Evolutionary conservation across 2,797 vertebrate species (phyloP).

Genomic region (Lates japonicus): DNA sequence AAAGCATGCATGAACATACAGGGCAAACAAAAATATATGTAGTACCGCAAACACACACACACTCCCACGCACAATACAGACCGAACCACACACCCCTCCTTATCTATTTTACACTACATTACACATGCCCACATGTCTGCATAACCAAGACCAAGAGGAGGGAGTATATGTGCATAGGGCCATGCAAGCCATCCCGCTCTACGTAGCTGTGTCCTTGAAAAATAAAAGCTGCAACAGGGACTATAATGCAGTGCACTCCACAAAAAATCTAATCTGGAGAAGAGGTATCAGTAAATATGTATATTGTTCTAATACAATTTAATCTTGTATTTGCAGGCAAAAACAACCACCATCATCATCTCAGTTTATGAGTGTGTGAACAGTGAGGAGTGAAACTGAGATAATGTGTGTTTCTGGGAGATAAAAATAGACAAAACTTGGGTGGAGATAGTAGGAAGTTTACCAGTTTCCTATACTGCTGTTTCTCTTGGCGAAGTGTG

Average conservation of each 20-base stretch:
- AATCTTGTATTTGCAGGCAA: constrained; percentile 2
- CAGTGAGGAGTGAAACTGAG: background rate
- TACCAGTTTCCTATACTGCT: constrained; percentile 79
- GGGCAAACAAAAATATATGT: constrained; percentile 28
- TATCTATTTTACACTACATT: constrained; percentile 53
- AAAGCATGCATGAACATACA: constrained; percentile 49
- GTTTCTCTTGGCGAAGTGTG: constrained; percentile 75
- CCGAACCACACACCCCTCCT: constrained; percentile 12
- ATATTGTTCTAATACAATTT: constrained; percentile 1
- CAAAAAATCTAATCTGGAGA: background rate
- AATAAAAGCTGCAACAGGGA: constrained; percentile 41
- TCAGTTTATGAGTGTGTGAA: constrained; percentile 18
- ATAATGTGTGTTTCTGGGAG: background rate
- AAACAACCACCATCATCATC: background rate
- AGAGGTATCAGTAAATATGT: constrained; percentile 6
- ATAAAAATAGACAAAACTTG: background rate
- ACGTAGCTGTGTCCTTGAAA: constrained; percentile 46
- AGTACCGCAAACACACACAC: background rate
- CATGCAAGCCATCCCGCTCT: constrained; percentile 3
- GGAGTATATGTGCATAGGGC: constrained; percentile 33
- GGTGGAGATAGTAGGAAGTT: constrained; percentile 51
- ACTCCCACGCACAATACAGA: constrained; percentile 17
- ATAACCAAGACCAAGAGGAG: constrained; percentile 31
- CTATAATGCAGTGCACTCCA: background rate
- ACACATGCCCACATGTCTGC: constrained; percentile 42